Base-by-base conservation (phyloP, 2,113 vertebrate species). In the Bufo bufo region DNA sequence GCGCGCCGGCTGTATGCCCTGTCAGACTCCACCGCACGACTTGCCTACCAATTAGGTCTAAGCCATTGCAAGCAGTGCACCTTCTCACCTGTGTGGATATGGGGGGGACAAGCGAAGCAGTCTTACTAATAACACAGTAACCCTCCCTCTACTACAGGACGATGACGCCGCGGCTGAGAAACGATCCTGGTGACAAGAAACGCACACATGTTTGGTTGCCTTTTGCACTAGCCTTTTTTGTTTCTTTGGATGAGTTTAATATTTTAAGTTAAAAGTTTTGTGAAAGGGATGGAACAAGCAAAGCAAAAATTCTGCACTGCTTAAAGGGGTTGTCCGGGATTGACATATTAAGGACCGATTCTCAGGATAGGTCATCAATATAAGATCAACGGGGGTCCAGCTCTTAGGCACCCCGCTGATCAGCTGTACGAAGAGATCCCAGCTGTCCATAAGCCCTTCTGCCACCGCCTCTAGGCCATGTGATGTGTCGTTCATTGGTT, bases 1-100 rank as follows among this genome's bases (percentile, higher is more conserved):
- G 58, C 91, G 88, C 0, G 86, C 77, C 0, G 89, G 92, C 0
- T 97, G 92, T 82, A 10, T 93, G 1, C 93, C 97, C 54, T 98
- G 97, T 90, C 95, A 93, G 0, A 91, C 96, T 0, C 91, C 94
- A 0, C 90, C 12, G 2, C 90, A 85, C 0, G 23, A 82, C 0
- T 58, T 90, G 4, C 7, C 10, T 0, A 59, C 89, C 77, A 82
- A 90, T 0, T 1, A 74, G 0, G 91, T 83, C 0, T 92, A 90
- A 71, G 13, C 6, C 23, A 0, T 0, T 75, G 56, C 5, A 20
- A 5, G 56, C 47, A 11, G 0, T 71, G 49, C 52, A 45, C 50
- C 47, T 49, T 71, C 52, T 47, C 56, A 47, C 6, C 86, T 17
- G 1, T 20, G 19, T 3, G 49, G 78, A 47, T 72, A 33, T 71